Base-by-base conservation (phyloP, 2,888 invertebrate species). In the Gisinianus flammeolus region DNA sequence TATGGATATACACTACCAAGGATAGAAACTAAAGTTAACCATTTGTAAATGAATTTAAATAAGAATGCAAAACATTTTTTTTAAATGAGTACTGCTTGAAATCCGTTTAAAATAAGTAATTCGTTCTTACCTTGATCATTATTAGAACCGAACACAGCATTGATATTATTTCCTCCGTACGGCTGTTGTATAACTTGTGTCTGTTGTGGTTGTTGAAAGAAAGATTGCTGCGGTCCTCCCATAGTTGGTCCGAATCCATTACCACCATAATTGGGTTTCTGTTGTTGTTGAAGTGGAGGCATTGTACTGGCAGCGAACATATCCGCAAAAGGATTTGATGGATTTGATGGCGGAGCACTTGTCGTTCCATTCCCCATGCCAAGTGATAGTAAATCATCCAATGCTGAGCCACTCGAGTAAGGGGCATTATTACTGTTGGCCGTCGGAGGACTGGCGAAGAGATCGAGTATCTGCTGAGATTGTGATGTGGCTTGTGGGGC, bases 381-480 rank as follows among this genome's bases (percentile, higher is more conserved):
- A 0, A 91, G 89, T 35, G 92, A 92, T 86, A 95, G 94, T 83
- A 95, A 88, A 88, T 95, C 95, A 79, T 94, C 92, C 85, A 95
- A 94, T 82, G 90, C 90, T 83, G 89, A 90, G 86, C 58, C 85
- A 83, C 79, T 85, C 84, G 58, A 75, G 26, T 72, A 33, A 70
- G 79, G 75, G 8, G 81, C 73, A 31, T 77, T 52, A n/a, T 81
- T 69, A 78, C 72, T 44, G 79, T 73, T 44, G 86, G 87, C 80
- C 87, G 87, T 90, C 31, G 92, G 92, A 19, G 92, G 90, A 85
- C 92, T 85, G 94, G 90, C 90, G 95, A 95, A 85, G 95, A 95
- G 89, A 95, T 96, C 88, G 94, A 84, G 77, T 76, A 84, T 84
- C 80, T 84, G 84, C 64, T 84, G 84, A 76, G 76, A 80, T 78